Evolutionary conservation across 2,797 vertebrate genomes (phyloP), one percentile per base, ranked within the genome.

Genomic region (Antrozous pallidus): DNA sequence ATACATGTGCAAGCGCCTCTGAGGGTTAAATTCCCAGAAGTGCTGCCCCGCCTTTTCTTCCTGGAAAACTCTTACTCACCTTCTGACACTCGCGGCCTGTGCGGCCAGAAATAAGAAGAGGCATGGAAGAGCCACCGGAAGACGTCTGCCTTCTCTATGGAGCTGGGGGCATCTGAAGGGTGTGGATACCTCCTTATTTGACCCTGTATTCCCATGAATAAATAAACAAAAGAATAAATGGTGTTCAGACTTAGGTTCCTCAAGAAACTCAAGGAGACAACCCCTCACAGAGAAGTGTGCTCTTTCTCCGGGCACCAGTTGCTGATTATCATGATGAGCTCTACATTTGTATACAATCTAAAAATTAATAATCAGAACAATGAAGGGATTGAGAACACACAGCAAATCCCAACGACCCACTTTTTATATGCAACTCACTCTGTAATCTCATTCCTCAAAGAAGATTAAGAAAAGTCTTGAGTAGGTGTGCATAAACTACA

Each of bases 61-160:
- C 90, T 70, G 88, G 49, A 56, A 95, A 90, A 92, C 3, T 84
- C 83, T 96, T 95, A 95, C 81, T 96, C 94, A 95, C 22, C 38
- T 69, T 38, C 65, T 69, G 42, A 92, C 95, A 83, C 36, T 65
- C 74, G 78, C 0, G 0, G 40, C 74, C 81, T 83, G 18, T 42
- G 54, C 31, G 92, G 10, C 13, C 94, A 90, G 88, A 36, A 38
- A 16, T 74, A 10, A 69, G 93, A 75, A 86, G 38, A 79, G 78
- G 36, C 78, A 61, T 22, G 74, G 9, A 6, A 58, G 78, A 88
- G 42, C 18, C 4, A 17, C 49, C 65, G 49, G 86, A 71, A 51
- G 10, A 0, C 0, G 1, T 38, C 85, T 56, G 28, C 69, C 58
- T 70, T 80, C 65, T 16, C 26, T 18, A 9, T 10, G 22, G 38